Evolutionary conservation across 2,797 vertebrate species (phyloP), one percentile per base, ranked within the genome.

Genomic region (Mus spretus): DNA sequence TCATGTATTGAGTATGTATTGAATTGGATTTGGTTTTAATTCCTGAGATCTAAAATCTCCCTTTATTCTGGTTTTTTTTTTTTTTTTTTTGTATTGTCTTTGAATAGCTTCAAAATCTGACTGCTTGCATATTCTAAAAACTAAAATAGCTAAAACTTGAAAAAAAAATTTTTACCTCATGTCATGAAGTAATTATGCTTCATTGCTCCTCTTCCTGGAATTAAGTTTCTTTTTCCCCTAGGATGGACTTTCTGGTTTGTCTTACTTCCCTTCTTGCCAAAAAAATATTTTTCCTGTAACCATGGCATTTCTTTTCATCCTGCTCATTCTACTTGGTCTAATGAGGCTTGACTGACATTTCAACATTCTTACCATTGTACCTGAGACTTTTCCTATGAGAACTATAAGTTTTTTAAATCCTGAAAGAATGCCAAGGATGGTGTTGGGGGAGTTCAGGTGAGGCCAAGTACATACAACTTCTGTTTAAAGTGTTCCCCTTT

Each of bases 201-300:
- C 14, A 74, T 92, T 90, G 89, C 37, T 74, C 89, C 74, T 93
- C 81, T 92, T 88, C 83, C 55, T 53, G 75, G 82, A 87, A 79
- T 77, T 79, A n/a, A 34, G 50, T 31, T 44, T 15, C 6, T 37
- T 59, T 93, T 63, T 77, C 77, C 31, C 74, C 6, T 24, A 34
- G 84, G 83, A 95, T 88, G 65, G 72, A 53, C 70, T 91, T 40
- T 2, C 2, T 86, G 79, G 13, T 84, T 70, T 89, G 40, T 59
- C 86, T 95, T 67, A 55, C 59, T 92, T 82, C 83, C 86, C 91
- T 77, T 95, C 91, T 55, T 70, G 44, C 61, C 72, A 79, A 92
- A 83, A 83, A 96, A 96, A 96, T 86, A 94, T 72, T 86, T 96
- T 96, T 89, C 40, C 37, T 1, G 91, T 72, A 59, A 89, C 78